A percentile compares a stretch with the other conserved stretches of the same genome.
Evolutionary conservation across 1,140 invertebrate species (phyloP).

Genomic region (Drosophila aff.): DNA sequence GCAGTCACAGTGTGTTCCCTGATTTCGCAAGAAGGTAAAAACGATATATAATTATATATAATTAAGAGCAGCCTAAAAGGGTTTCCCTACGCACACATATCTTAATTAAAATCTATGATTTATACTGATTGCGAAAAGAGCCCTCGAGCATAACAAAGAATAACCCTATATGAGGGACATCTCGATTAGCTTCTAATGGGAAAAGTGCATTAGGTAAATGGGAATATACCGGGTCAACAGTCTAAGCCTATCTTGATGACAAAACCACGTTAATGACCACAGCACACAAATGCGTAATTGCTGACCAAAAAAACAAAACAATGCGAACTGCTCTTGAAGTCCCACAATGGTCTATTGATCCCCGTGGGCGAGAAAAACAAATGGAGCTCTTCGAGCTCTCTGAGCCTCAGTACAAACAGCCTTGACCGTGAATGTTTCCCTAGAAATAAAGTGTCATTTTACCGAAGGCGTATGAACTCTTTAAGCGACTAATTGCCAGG

Average conservation of each 20-base stretch:
- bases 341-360: slow-evolving; percentile 30
- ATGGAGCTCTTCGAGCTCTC: slow-evolving; percentile 19
- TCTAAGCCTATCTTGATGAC: slow-evolving; percentile 17
- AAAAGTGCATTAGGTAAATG: slow-evolving; percentile 10
- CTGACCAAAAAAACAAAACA: slow-evolving; percentile 33
- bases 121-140: background rate
- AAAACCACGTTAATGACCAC: slow-evolving; percentile 40
- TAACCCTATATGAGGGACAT: slow-evolving; percentile 9
- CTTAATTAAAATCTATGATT: slow-evolving; percentile 18
- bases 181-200: slow-evolving; percentile 5
- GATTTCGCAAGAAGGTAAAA: slow-evolving; percentile 49
- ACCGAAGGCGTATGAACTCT: slow-evolving; percentile 40
- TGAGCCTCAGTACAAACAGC: background rate
- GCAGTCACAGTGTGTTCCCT: slow-evolving; percentile 22
- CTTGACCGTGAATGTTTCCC: slow-evolving; percentile 54
- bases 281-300: slow-evolving; percentile 34
- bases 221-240: slow-evolving; percentile 26
- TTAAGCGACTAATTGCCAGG: slow-evolving; percentile 28
- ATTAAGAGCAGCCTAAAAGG: background rate
- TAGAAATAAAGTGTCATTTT: slow-evolving; percentile 5
- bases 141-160: background rate
- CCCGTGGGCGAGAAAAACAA: slow-evolving; percentile 55
- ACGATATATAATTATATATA: background rate
- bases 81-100: background rate
- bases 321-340: slow-evolving; percentile 45